These are phyloP conservation scores for Pan troglodytes DNA, from an alignment of 2,113 vertebrate species.

Conservation along the genomic window DNA sequence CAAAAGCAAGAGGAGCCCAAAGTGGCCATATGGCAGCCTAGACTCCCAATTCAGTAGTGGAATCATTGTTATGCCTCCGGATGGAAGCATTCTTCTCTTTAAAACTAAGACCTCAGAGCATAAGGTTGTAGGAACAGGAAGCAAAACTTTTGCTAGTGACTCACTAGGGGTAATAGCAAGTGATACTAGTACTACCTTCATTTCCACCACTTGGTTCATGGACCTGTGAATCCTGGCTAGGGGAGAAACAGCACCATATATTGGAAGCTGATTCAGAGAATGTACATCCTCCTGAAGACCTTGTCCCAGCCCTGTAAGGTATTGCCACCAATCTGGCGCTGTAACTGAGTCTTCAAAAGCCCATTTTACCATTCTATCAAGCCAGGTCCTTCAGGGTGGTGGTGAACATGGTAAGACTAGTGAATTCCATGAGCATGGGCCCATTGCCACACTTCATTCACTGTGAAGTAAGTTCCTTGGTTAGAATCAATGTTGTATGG, in stretches of 20 bases:
- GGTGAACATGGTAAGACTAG: not conserved
- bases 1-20: too few species aligned
- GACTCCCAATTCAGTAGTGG: too few species aligned
- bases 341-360: not conserved
- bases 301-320: too few species aligned
- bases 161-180: not conserved
- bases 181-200: not conserved
- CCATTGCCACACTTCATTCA: not conserved
- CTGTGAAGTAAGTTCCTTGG: not conserved
- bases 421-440: not conserved
- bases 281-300: too few species aligned
- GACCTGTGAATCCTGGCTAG: not conserved
- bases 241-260: not conserved
- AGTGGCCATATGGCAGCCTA: too few species aligned
- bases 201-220: not conserved
- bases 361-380: not conserved
- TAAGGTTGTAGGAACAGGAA: not conserved
- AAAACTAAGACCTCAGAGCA: not conserved
- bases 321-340: too few species aligned
- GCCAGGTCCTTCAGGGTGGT: not conserved
- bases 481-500: not conserved
- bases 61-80: not conserved
- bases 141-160: not conserved
- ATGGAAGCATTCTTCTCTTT: not conserved
- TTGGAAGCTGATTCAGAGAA: too few species aligned